phyloP scores from a whole-genome alignment of 2,888 invertebrate species.

The Cryptophagus acutangulus region DNA sequence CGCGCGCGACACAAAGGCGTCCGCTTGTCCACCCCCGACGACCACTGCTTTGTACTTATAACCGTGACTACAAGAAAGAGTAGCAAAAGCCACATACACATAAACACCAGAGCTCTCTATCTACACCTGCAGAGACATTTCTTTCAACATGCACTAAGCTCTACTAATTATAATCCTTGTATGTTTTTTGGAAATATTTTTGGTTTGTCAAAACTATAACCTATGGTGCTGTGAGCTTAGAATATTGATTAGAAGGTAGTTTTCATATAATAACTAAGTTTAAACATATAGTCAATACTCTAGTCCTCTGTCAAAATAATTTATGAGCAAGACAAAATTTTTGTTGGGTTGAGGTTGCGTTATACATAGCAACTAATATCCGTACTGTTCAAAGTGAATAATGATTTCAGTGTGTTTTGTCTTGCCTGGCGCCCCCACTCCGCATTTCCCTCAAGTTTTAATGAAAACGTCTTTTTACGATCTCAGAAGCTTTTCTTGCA shows the following conservation, averaged over 20 bases:
- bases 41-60: constrained; percentile 25
- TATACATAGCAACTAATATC: constrained; percentile 48
- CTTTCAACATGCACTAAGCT: too few relatives aligned
- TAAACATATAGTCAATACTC: constrained; percentile 39
- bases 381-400: constrained; percentile 47
- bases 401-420: constrained; percentile 48
- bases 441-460: constrained; percentile 41
- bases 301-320: constrained; percentile 48
- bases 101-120: too few relatives aligned
- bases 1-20: constrained; percentile 45
- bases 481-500: constrained; percentile 50
- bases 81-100: too few relatives aligned
- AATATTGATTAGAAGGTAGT: constrained; percentile 40
- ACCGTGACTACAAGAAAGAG: constrained; percentile 27
- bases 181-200: too few relatives aligned
- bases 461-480: constrained; percentile 50
- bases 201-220: too few relatives aligned
- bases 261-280: constrained; percentile 32
- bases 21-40: constrained; percentile 25
- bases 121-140: too few relatives aligned
- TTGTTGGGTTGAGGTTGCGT: constrained; percentile 47
- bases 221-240: background rate
- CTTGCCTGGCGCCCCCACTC: constrained; percentile 27
- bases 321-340: constrained; percentile 48
- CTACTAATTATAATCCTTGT: too few relatives aligned